These are phyloP conservation scores for Vulpes lagopus DNA, from an alignment of 2,113 vertebrate genomes.

Conservation along the genomic window DNA sequence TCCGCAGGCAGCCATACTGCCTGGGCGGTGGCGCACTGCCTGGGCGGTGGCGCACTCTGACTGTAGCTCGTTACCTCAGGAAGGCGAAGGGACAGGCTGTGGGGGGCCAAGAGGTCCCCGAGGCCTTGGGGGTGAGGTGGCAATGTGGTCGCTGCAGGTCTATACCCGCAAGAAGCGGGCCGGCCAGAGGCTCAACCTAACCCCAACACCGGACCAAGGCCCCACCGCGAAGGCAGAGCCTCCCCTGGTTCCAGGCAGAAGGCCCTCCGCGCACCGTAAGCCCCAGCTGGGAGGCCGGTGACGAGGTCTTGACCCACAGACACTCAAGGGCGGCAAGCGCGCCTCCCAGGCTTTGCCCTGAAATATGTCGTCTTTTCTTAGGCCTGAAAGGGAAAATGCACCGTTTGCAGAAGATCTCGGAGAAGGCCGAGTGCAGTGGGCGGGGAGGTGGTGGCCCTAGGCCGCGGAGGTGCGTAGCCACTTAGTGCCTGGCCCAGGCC, in stretches of 20 bases:
- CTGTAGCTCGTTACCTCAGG: background rate
- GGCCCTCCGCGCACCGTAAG: background rate
- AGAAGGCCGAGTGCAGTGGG: slow-evolving; percentile 66
- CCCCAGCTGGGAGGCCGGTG: background rate
- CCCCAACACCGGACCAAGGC: slow-evolving; percentile 35
- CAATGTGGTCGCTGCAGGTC: slow-evolving; percentile 55
- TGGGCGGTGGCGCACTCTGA: no score
- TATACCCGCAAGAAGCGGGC: slow-evolving; percentile 56
- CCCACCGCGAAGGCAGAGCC: background rate
- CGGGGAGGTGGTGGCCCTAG: background rate
- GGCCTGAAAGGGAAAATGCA: slow-evolving; percentile 62
- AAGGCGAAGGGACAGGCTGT: background rate
- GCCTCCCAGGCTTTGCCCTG: background rate
- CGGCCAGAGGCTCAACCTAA: slow-evolving; percentile 59
- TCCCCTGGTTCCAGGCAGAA: background rate
- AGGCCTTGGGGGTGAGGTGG: background rate
- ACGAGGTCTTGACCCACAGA: background rate
- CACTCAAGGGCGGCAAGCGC: background rate
- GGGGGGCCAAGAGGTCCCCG: background rate
- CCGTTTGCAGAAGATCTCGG: slow-evolving; percentile 77
- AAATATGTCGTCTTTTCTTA: background rate
- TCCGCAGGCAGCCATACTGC: fast-evolving
- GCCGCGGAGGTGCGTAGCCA: slow-evolving; percentile 76
- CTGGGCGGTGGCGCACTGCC: no score
- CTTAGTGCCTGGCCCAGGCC: fast-evolving